Percentiles rank a stretch among this genome's conserved stretches.
Evolutionary conservation across 2,797 vertebrate genomes (phyloP).

Genomic region (Coilia nasus): DNA sequence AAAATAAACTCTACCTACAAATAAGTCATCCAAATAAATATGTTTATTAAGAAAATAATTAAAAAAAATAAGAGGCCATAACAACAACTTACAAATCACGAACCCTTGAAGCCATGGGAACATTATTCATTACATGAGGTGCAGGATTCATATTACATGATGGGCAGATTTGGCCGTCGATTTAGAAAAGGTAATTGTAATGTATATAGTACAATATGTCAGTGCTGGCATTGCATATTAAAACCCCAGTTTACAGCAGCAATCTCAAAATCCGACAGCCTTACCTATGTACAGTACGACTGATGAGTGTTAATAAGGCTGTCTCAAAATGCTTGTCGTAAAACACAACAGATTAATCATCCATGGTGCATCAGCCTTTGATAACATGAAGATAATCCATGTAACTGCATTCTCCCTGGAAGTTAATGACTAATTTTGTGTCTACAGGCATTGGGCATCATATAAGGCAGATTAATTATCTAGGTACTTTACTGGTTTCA

Average conservation of each 20-base stretch:
- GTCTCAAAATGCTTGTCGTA: not conserved
- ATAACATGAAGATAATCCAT: conserved; percentile 6
- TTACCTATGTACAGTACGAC: not conserved
- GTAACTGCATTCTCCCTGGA: conserved; percentile 18
- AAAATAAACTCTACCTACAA: too few relatives aligned
- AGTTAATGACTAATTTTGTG: conserved; percentile 1
- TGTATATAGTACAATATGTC: not conserved
- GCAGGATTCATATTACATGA: too few relatives aligned
- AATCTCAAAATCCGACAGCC: not conserved
- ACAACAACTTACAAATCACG: too few relatives aligned
- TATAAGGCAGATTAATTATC: conserved; percentile 32
- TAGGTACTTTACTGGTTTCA: not conserved
- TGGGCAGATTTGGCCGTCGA: too few relatives aligned
- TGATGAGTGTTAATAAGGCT: not conserved
- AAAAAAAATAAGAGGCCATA: too few relatives aligned
- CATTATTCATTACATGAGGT: too few relatives aligned
- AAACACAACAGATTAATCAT: not conserved
- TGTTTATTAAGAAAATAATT: too few relatives aligned
- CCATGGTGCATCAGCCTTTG: not conserved
- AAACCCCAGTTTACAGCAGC: not conserved
- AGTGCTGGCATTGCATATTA: not conserved
- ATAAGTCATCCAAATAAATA: too few relatives aligned
- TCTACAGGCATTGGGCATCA: not conserved
- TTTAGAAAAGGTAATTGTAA: not conserved
- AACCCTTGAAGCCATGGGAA: too few relatives aligned